These are phyloP conservation scores for Turritopsis dohrnii DNA, from an alignment of 30 jellyfish, hydroid and myxozoan species.

Conservation along the genomic window DNA sequence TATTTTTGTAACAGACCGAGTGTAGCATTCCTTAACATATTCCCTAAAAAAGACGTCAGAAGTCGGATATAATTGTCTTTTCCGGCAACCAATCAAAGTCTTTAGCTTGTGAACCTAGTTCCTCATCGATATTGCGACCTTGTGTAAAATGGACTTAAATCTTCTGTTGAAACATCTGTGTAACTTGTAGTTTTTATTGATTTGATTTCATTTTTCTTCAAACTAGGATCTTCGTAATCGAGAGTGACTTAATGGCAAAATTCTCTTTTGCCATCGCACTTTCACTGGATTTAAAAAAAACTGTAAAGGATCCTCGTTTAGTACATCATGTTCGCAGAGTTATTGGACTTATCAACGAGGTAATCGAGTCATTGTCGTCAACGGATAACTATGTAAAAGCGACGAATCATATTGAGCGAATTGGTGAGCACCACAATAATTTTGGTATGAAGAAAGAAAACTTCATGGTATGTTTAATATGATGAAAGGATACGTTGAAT, in stretches of 20 bases:
- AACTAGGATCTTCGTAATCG: neutral
- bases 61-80: too few species aligned
- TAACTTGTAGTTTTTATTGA: too few species aligned
- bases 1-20: too few species aligned
- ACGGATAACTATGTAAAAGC: neutral
- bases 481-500: neutral
- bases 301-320: neutral
- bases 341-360: neutral
- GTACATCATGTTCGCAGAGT: slow-evolving; percentile 15
- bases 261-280: neutral
- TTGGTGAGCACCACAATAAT: neutral
- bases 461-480: neutral
- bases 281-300: neutral
- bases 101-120: too few species aligned
- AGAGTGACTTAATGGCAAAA: neutral
- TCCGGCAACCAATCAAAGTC: too few species aligned
- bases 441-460: neutral
- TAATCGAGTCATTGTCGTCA: neutral
- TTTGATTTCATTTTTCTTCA: too few species aligned
- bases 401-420: neutral
- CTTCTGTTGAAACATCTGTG: too few species aligned
- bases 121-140: too few species aligned
- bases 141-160: too few species aligned
- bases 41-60: too few species aligned
- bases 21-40: too few species aligned